Evolutionary conservation across 2,888 invertebrate genomes (phyloP), one percentile per base, ranked within the genome.

Genomic region (Callosobruchus maculatus): DNA sequence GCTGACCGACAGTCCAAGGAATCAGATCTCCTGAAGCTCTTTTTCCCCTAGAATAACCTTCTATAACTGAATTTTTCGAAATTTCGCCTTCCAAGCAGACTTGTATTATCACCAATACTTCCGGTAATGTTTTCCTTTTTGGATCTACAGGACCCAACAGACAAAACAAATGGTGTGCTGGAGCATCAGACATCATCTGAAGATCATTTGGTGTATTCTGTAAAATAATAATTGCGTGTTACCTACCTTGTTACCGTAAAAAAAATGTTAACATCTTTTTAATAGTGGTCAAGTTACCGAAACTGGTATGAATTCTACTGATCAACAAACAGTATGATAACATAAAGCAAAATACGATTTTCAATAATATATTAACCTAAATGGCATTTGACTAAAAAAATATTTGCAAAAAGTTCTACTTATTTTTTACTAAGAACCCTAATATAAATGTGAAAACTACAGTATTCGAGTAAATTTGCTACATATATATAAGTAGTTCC

Each of bases 1-100:
- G 98, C 84, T 99, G 98, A 4, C 97, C 95, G 2, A 99, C 89
- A 73, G 98, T 98, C 99, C 99, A 99, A 0, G 99, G 99, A 80
- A 99, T 97, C 18, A 99, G 89, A 88, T 99, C 99, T 0, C 99
- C 99, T 5, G 97, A 93, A 0, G 98, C 97, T 82, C 96, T 92
- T 82, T 94, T 94, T 0, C 98, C 98, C 77, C 95, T 91, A 0
- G 94, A 92, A 73, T 98, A 88, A 30, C 94, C 94, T 83, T 95
- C 94, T 2, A 90, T 89, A 0, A 98, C 93, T 0, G 94, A 92
- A 77, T 88, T 88, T 81, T 92, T 91, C 0, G 91, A 93, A 21
- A 95, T 90, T 84, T 93, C 90, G 1, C 94, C 95, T 84, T 95
- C 95, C 21, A 95, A 87, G 71, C 93, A 94, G 20, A 78, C 74